A percentile compares a stretch with the other conserved stretches of the same genome.
Conservation (phyloP, 2,797 vertebrate genomes). For the Lepilemur ruficaudatus region DNA sequence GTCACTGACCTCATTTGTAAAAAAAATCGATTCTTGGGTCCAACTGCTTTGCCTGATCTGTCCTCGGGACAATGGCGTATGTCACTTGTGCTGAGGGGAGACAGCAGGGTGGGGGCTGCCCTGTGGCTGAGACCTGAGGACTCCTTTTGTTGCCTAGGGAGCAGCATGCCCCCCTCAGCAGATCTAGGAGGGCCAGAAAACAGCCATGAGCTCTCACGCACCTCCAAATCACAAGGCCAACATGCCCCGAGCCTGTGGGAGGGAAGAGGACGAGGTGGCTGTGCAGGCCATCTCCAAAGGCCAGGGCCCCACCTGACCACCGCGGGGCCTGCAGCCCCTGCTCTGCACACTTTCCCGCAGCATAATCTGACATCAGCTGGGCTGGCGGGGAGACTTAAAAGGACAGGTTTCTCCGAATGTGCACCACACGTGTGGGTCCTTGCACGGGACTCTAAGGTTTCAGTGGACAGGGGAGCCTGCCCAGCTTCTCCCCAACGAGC, state of each 20-base stretch:
- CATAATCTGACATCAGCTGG: background rate
- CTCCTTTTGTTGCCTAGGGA: background rate
- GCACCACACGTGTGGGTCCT: accelerated
- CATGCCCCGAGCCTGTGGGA: background rate
- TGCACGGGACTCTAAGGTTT: background rate
- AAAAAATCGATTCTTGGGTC: background rate
- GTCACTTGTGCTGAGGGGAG: background rate
- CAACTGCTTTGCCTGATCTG: background rate
- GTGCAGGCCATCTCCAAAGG: background rate
- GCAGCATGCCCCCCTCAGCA: background rate
- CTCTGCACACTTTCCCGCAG: background rate
- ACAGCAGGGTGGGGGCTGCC: accelerated
- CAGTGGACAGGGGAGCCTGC: background rate
- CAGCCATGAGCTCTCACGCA: background rate
- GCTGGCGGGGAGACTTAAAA: background rate
- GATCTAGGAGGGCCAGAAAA: background rate
- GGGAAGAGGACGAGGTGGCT: background rate
- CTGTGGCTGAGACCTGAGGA: background rate
- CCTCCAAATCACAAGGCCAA: background rate
- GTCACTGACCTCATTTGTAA: background rate
- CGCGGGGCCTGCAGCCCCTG: background rate
- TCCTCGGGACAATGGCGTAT: background rate
- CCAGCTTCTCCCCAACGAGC: background rate
- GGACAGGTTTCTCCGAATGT: background rate
- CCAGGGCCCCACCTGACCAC: background rate